These are phyloP conservation scores for Watsonalla cultraria DNA, from an alignment of 2,888 invertebrate genomes.

Conservation along the genomic window DNA sequence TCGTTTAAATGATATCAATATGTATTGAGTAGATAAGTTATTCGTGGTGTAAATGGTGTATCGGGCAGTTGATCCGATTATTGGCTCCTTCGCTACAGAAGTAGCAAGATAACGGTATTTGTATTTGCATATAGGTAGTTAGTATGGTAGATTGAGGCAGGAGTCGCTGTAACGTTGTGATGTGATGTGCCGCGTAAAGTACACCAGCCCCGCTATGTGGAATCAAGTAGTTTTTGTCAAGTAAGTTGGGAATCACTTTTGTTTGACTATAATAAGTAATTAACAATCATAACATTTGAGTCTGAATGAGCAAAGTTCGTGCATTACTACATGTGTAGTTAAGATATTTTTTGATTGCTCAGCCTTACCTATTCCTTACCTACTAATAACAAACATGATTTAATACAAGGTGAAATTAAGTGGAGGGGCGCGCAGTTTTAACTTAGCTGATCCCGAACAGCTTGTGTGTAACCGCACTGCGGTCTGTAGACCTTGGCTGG, in stretches of 20 bases:
- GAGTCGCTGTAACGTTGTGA: conserved; percentile 14
- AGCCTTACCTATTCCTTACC: too few species aligned
- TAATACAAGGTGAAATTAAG: too few species aligned
- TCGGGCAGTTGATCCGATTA: conserved; percentile 30
- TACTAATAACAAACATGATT: too few species aligned
- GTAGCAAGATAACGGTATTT: conserved; percentile 43
- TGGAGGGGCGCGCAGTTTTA: too few species aligned
- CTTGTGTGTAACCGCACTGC: conserved; percentile 15
- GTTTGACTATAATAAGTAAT: conserved; percentile 2
- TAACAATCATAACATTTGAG: conserved; percentile 2
- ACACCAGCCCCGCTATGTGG: conserved; percentile 44
- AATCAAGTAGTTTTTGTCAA: conserved; percentile 56
- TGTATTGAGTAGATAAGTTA: background rate
- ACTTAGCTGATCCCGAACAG: too few species aligned
- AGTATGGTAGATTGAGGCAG: conserved; percentile 29
- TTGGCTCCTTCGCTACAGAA: conserved; percentile 36
- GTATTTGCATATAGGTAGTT: conserved; percentile 33
- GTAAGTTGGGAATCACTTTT: conserved; percentile 31
- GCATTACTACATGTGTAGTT: too few species aligned
- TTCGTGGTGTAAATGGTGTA: conserved; percentile 5
- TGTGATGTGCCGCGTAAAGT: conserved; percentile 19
- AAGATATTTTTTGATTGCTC: too few species aligned
- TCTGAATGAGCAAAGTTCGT: too few species aligned
- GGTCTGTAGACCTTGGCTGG: conserved; percentile 12
- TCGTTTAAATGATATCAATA: background rate